Percentiles rank a stretch among this genome's conserved stretches.
phyloP scores from a whole-genome alignment of 2,113 vertebrate species.

The Carassius gibelio region DNA sequence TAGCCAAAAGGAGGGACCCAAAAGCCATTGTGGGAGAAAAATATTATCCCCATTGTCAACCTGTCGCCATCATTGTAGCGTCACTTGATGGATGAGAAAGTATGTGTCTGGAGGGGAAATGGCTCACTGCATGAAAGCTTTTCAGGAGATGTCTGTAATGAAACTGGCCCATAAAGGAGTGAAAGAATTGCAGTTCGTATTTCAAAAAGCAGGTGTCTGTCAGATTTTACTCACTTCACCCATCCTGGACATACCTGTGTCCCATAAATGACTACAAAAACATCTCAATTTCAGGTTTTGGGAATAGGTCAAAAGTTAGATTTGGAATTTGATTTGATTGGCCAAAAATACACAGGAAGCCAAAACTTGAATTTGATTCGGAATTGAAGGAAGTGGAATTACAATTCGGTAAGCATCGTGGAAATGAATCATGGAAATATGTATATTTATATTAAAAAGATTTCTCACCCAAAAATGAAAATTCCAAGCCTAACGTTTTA shows the following conservation, averaged over 20 bases:
- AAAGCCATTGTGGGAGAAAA: constrained; percentile 71
- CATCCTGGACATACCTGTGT: not conserved
- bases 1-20: constrained; percentile 66
- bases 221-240: not conserved
- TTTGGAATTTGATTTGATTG: not conserved
- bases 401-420: not conserved
- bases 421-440: not conserved
- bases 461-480: not conserved
- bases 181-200: constrained; percentile 15
- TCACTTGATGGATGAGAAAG: constrained; percentile 73
- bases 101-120: constrained; percentile 41
- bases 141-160: constrained; percentile 49
- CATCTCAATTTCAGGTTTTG: not conserved
- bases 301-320: not conserved
- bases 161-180: constrained; percentile 38
- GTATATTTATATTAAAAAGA: not conserved
- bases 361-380: not conserved
- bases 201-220: constrained; percentile 31
- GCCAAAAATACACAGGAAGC: not conserved
- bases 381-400: not conserved
- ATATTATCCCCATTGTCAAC: constrained; percentile 73
- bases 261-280: constrained; percentile 13
- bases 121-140: constrained; percentile 56
- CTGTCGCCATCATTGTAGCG: constrained; percentile 69
- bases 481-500: not conserved